A percentile compares a stretch with the other conserved stretches of the same genome.
Conservation (phyloP, 2,888 invertebrate genomes). For the Zygothrica quintamaculata region DNA sequence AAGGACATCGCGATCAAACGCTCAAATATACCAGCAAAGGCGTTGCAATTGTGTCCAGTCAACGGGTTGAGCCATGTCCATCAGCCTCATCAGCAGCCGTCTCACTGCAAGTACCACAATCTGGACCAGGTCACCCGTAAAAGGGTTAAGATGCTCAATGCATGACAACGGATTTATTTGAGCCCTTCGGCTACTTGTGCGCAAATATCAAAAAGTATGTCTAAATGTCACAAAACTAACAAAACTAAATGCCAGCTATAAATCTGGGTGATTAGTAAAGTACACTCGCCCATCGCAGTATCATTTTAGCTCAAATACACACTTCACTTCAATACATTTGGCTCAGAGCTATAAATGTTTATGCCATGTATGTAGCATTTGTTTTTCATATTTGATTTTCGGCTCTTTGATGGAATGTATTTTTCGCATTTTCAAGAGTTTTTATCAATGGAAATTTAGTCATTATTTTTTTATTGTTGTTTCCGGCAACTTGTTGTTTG, state of each 20-base stretch:
- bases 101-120: not conserved
- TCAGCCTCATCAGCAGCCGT: not conserved
- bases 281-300: slow-evolving; percentile 60
- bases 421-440: slow-evolving; percentile 11
- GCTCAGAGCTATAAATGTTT: not conserved
- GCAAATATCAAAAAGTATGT: slow-evolving; percentile 40
- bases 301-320: not conserved
- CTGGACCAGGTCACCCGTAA: slow-evolving; percentile 25
- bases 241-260: slow-evolving; percentile 76
- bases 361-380: not conserved
- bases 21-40: slow-evolving; percentile 37
- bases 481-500: slow-evolving; percentile 24
- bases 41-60: slow-evolving; percentile 58
- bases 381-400: slow-evolving; percentile 28
- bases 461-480: slow-evolving; percentile 16
- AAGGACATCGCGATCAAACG: slow-evolving; percentile 51
- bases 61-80: slow-evolving; percentile 49
- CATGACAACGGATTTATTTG: slow-evolving; percentile 47
- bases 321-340: not conserved
- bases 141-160: slow-evolving; percentile 55
- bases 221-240: slow-evolving; percentile 46
- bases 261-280: slow-evolving; percentile 75
- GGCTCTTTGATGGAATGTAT: slow-evolving; percentile 25
- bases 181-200: slow-evolving; percentile 23
- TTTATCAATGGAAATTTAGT: slow-evolving; percentile 20